Evolutionary conservation across 2,113 vertebrate species (phyloP), one percentile per base, ranked within the genome.

Genomic region (Prunella fulvescens): DNA sequence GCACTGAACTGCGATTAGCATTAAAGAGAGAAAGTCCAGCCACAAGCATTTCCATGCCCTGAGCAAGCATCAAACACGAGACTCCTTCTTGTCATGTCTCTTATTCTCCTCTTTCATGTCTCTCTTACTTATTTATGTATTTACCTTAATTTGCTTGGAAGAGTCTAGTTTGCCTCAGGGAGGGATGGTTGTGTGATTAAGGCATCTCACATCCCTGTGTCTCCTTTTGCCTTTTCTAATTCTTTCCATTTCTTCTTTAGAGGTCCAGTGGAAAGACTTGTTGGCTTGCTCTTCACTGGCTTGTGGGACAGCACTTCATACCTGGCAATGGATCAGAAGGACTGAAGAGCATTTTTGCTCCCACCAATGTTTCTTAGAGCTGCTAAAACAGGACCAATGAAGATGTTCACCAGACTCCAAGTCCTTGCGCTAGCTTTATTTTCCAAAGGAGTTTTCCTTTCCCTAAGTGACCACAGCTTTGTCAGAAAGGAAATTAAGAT

Each of bases 401-500:
- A 98, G 97, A 99, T 99, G 99, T 96, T 98, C 96, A 97, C 98
- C 77, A 97, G 89, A 88, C 91, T 99, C 66, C 98, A 98, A 81
- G 93, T 98, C 90, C 96, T 99, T 93, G 96, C 98, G 28, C 88
- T 99, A 97, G 97, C 98, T 95, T 97, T 99, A 92, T 98, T 99
- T 98, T 99, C 98, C 95, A 98, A 98, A 91, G 98, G 98, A 90
- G 97, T 98, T 95, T 97, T 99, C 92, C 98, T 98, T 71, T 98
- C 98, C 47, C 92, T 98, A 53, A 98, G 98, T 50, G 99, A 99
- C 95, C 98, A 99, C 64, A 98, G 98, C 83, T 98, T 97, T 95
- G 95, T 99, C 87, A 99, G 99, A 84, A 98, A 98, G 61, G 99
- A 99, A 97, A 99, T 99, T 94, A 99, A 99, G 94, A 99, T 99